These are phyloP conservation scores for Rhopalosiphum nymphaeae DNA, from an alignment of 2,888 invertebrate genomes.

Conservation along the genomic window DNA sequence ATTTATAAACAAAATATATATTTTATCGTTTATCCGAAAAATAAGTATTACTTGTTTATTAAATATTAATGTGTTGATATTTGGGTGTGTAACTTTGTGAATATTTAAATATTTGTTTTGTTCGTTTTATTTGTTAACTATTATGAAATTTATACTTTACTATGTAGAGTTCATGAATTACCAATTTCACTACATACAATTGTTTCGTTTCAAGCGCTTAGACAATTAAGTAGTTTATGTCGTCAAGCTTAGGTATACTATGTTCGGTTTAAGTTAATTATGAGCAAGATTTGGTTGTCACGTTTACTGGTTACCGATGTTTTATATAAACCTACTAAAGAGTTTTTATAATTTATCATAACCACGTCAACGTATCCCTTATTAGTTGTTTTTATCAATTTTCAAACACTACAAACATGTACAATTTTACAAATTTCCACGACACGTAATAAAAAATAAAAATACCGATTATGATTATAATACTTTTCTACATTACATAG, in stretches of 20 bases:
- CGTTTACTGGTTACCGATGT: not conserved
- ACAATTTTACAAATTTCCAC: not conserved
- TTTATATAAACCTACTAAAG: not conserved
- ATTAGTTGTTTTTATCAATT: not conserved
- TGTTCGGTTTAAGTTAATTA: not conserved
- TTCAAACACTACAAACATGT: not conserved
- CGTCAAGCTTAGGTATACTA: not conserved
- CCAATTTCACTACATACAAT: not conserved
- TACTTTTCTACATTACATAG: not conserved
- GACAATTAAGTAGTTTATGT: not conserved
- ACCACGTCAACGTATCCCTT: not conserved
- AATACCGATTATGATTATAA: not conserved
- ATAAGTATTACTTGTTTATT: not conserved
- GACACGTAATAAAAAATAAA: not conserved
- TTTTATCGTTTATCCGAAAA: not conserved
- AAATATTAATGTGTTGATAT: not conserved
- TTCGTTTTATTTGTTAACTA: not conserved
- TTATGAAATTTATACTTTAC: not conserved
- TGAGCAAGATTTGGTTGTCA: not conserved
- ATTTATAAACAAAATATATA: not conserved
- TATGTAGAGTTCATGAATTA: not conserved
- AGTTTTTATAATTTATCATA: not conserved
- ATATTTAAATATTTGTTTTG: not conserved
- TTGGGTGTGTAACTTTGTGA: too few relatives aligned
- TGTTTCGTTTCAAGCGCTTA: not conserved